Evolutionary conservation across 2,888 invertebrate genomes (phyloP), one percentile per base, ranked within the genome.

Genomic region (Melieria picta): DNA sequence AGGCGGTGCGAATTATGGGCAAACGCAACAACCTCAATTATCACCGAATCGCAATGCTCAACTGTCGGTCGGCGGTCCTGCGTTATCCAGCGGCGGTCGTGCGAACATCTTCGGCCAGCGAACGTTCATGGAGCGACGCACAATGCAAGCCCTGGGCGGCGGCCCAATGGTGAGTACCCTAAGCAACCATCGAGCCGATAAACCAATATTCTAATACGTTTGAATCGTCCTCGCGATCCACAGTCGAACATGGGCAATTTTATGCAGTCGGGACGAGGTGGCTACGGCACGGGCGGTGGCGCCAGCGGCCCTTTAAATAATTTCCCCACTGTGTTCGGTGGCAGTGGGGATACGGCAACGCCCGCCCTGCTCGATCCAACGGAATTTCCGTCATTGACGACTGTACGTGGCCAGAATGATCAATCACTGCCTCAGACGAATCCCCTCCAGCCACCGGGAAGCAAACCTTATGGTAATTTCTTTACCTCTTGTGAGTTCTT

Each of bases 301-400:
- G 89, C 88, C 84, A 88, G 89, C 82, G 89, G 88, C 72, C 89
- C 89, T 87, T 93, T 94, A 89, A 89, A 88, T 81, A 90, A 89
- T 88, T 94, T 94, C 89, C 94, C 94, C 87, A 93, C 93, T 82
- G 94, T 94, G 88, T 95, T 95, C 87, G 91, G 91, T 84, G 91
- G 91, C 74, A 92, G 91, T 82, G 91, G 93, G 75, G 93, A 92
- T 85, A 91, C 92, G 82, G 91, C 91, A 83, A 94, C 94, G 83
- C 96, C 96, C 76, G 95, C 96, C 78, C 90, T 96, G 78, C 89
- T 96, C 82, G 96, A 97, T 89, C 92, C 95, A 79, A 95, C 94
- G 84, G 96, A 96, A 89, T 97, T 96, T 88, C 96, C 96, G 76
- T 96, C 96, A 80, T 89, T 96, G 84, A 96, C 96, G 82, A 87